phyloP scores from a whole-genome alignment of 2,797 vertebrate species.

The Notoglanidium macrostoma region DNA sequence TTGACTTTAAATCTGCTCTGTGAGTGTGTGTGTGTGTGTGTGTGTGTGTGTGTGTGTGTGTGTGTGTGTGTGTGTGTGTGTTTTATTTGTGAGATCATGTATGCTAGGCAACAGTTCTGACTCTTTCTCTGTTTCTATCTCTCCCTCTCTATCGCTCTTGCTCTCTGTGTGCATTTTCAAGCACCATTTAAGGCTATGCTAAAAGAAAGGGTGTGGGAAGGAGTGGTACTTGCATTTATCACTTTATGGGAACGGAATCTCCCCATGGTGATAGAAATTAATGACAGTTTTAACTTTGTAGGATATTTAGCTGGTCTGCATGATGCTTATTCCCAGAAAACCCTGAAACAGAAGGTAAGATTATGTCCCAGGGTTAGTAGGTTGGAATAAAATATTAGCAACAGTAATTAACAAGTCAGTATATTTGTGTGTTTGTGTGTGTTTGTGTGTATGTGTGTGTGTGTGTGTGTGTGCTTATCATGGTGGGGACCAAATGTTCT shows the following conservation, averaged over 20 bases:
- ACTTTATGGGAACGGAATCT: neutral
- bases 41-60: conserved; percentile 58
- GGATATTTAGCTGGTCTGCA: neutral
- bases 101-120: conserved; percentile 66
- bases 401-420: neutral
- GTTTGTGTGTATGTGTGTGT: neutral
- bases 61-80: conserved; percentile 64
- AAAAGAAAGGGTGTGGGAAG: conserved; percentile 53
- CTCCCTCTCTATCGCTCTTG: conserved; percentile 4
- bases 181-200: conserved; percentile 72
- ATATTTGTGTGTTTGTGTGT: neutral
- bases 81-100: conserved; percentile 54
- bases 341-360: neutral
- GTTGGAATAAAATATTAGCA: neutral
- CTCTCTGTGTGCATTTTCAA: conserved; percentile 39
- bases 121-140: neutral
- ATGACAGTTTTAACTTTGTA: neutral
- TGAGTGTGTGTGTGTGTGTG: neutral
- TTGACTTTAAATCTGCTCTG: conserved; percentile 36
- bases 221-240: neutral
- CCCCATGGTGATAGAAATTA: neutral
- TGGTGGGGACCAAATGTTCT: neutral
- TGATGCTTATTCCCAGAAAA: neutral
- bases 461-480: neutral
- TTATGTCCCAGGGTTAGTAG: neutral